Percentiles rank a stretch among this genome's conserved stretches.
phyloP scores from a whole-genome alignment of 2,113 vertebrate species.

The Mesoclemmys tuberculata region DNA sequence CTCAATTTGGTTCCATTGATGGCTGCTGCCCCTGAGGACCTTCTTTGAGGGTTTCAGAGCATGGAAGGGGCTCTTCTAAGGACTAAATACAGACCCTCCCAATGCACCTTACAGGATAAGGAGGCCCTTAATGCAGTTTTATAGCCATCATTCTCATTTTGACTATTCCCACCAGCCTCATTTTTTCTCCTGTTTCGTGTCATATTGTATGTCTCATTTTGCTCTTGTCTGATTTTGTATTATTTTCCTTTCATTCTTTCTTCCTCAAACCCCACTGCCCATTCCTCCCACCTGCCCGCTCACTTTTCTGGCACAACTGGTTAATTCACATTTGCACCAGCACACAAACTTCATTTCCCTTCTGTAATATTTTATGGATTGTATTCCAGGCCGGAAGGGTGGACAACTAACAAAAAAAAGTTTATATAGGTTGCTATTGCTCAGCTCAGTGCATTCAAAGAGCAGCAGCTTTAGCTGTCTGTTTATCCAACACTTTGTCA shows the following conservation, averaged over 20 bases:
- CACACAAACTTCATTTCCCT: not conserved
- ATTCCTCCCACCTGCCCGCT: not conserved
- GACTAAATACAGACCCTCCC: fast-evolving
- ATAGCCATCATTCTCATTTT: not conserved
- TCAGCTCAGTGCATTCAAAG: not conserved
- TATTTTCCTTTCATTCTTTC: not conserved
- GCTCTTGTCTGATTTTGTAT: not conserved
- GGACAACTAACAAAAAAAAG: not conserved
- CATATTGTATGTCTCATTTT: not conserved
- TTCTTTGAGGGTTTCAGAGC: not conserved
- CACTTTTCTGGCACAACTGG: not conserved
- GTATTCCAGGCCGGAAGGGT: not conserved
- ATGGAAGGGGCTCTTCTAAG: not conserved
- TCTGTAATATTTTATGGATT: not conserved
- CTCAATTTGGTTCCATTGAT: fast-evolving
- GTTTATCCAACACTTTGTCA: not conserved
- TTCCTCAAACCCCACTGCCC: not conserved
- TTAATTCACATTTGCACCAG: not conserved
- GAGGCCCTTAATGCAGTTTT: not conserved
- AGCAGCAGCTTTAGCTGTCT: fast-evolving
- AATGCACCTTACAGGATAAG: not conserved
- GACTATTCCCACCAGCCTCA: not conserved
- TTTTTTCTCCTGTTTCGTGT: not conserved
- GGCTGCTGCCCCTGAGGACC: not conserved
- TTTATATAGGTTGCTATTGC: not conserved